phyloP scores from a whole-genome alignment of 2,797 vertebrate species.

The Urophycis tenuis region DNA sequence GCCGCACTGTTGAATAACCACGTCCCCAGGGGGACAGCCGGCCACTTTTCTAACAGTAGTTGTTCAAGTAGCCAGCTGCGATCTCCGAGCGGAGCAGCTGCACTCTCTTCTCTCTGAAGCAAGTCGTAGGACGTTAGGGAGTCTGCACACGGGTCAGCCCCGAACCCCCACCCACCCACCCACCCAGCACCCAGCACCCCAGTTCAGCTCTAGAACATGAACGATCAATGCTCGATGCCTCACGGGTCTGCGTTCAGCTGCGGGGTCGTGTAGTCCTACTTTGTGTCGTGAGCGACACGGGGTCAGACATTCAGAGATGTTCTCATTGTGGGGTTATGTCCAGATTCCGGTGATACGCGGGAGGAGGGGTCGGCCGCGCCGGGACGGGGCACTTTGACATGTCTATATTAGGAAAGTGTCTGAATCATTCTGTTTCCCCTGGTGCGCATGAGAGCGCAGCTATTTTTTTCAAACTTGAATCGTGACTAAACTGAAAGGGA shows the following conservation, averaged over 20 bases:
- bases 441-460: conserved; percentile 30
- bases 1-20: not conserved
- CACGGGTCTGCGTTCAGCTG: conserved; percentile 10
- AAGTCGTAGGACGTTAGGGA: conserved; percentile 19
- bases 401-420: conserved; percentile 79
- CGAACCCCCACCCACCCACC: not conserved
- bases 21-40: not conserved
- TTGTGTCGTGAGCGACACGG: not conserved
- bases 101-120: conserved; percentile 28
- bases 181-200: not conserved
- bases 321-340: conserved; percentile 45
- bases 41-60: not conserved
- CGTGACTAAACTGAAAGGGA: not conserved
- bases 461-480: not conserved
- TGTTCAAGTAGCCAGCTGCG: not conserved
- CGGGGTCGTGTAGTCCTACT: not conserved
- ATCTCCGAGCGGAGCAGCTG: conserved; percentile 35
- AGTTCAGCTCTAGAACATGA: not conserved
- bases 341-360: conserved; percentile 21
- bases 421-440: conserved; percentile 51
- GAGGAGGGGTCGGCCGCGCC: conserved; percentile 33
- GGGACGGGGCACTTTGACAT: conserved; percentile 64
- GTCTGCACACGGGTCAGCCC: not conserved
- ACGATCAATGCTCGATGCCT: not conserved
- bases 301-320: not conserved